phyloP scores from a whole-genome alignment of 2,113 vertebrate genomes.

The Corythornis cristatus region DNA sequence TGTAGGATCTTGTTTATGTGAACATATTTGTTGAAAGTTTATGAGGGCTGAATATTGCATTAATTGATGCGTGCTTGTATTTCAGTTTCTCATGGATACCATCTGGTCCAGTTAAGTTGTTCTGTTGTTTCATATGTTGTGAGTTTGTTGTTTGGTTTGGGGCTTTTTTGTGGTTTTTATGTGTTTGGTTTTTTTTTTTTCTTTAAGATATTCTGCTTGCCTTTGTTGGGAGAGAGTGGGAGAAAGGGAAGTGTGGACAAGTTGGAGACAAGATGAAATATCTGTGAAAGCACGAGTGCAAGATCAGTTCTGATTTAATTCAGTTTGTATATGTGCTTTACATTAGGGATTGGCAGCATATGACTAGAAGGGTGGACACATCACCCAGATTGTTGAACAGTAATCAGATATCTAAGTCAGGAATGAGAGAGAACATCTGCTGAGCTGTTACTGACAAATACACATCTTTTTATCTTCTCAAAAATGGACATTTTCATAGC shows the following conservation, averaged over 20 bases:
- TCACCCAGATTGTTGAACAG: background rate
- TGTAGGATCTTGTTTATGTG: constrained; percentile 27
- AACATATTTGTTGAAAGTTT: constrained; percentile 61
- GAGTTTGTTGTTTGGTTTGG: background rate
- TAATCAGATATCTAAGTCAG: background rate
- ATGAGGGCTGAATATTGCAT: constrained; percentile 40
- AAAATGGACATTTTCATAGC: background rate
- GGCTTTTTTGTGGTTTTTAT: background rate
- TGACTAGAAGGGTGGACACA: background rate
- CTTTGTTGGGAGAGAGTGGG: background rate
- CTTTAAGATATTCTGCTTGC: background rate
- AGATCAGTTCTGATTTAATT: background rate
- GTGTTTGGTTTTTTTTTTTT: background rate
- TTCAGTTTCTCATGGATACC: constrained; percentile 32
- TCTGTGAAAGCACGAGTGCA: background rate
- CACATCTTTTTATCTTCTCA: background rate
- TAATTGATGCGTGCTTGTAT: constrained; percentile 39
- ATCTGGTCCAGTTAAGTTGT: constrained; percentile 37
- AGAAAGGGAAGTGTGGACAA: constrained; percentile 6
- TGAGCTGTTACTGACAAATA: background rate
- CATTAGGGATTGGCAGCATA: background rate
- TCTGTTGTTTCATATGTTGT: constrained; percentile 20
- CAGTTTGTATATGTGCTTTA: background rate
- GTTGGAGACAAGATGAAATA: constrained; percentile 13
- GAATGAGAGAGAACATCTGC: background rate